Base-by-base conservation (phyloP, 2,888 invertebrate species). In the Pemphredon lugubris region DNA sequence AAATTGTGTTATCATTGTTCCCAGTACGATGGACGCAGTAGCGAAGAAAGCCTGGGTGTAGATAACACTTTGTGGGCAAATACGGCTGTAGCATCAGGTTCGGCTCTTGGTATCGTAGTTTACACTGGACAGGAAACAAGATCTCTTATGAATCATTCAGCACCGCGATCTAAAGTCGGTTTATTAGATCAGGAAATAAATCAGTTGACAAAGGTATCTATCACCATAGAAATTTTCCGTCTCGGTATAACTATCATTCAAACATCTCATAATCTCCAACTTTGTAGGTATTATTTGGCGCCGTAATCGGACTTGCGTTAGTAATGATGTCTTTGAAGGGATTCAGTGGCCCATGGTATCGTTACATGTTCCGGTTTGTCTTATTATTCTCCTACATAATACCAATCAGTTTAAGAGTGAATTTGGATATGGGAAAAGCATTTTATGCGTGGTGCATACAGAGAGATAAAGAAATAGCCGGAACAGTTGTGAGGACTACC, bases 21-120 rank as follows among this genome's bases (percentile, higher is more conserved):
- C 30, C 74, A 93, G 92, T 91, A 92, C 83, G 94, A 94, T 87
- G 93, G 92, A 57, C 90, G 90, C 47, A 92, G 91, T 73, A 93
- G 92, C 37, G 94, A 94, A 85, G 96, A 97, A 82, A 95, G 97
- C 45, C 92, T 99, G 60, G 96, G 96, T 83, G 95, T 99, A 21
- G 98, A 99, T 90, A 99, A 99, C 89, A 99, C 98, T 0, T 90
- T 99, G 58, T 99, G 99, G 99, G 97, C 99, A 2, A 98, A 99
- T 82, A 98, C 98, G 54, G 99, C 99, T 0, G 95, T 99, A 11
- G 99, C 99, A 0, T 98, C 98, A 1, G 98, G 98, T 16, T 96
- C 97, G 76, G 98, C 98, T 0, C 93, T 98, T 4, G 99, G 98
- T 11, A 93, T 98, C 54, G 96, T 99, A 4, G 95, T 99, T 75